Percentiles rank a stretch among this genome's conserved stretches.
Evolutionary conservation across 1,140 invertebrate species (phyloP).

Genomic region (Drosophila parvula): DNA sequence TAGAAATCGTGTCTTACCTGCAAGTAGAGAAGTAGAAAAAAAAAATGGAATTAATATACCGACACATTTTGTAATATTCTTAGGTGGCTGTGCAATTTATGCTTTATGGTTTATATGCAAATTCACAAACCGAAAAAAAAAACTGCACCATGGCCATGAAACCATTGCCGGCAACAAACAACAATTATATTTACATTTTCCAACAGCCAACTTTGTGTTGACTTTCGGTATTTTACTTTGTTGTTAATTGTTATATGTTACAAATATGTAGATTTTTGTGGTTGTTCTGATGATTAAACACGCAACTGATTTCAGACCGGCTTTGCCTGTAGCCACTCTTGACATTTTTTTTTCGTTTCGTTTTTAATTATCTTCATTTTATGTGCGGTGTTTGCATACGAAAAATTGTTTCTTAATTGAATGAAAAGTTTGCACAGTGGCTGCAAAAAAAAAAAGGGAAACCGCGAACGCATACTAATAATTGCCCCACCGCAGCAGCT

Average conservation of each 20-base stretch:
- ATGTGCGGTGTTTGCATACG: slow-evolving; percentile 33
- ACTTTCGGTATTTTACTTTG: slow-evolving; percentile 45
- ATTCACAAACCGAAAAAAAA: slow-evolving; percentile 49
- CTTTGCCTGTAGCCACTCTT: slow-evolving; percentile 21
- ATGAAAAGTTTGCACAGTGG: slow-evolving; percentile 38
- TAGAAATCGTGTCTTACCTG: slow-evolving; percentile 49
- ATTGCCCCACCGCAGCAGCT: slow-evolving; percentile 3
- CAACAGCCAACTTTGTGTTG: slow-evolving; percentile 40
- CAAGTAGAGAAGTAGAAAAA: slow-evolving; percentile 35
- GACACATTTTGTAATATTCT: slow-evolving; percentile 29
- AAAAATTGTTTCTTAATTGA: slow-evolving; percentile 44
- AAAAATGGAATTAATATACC: slow-evolving; percentile 41
- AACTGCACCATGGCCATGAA: slow-evolving; percentile 59
- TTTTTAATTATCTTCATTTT: slow-evolving; percentile 35
- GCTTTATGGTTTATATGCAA: slow-evolving; percentile 72
- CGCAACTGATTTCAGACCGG: slow-evolving; percentile 29
- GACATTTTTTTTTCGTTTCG: slow-evolving; percentile 18
- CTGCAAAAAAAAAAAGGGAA: slow-evolving; percentile 39
- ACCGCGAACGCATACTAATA: slow-evolving; percentile 27
- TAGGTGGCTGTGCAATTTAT: slow-evolving; percentile 47
- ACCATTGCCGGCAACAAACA: slow-evolving; percentile 56
- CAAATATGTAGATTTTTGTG: slow-evolving; percentile 3
- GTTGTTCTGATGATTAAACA: slow-evolving; percentile 40
- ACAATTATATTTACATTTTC: slow-evolving; percentile 63
- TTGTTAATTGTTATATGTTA: slow-evolving; percentile 5